phyloP scores from a whole-genome alignment of 2,113 vertebrate species.

The Collichthys lucidus region DNA sequence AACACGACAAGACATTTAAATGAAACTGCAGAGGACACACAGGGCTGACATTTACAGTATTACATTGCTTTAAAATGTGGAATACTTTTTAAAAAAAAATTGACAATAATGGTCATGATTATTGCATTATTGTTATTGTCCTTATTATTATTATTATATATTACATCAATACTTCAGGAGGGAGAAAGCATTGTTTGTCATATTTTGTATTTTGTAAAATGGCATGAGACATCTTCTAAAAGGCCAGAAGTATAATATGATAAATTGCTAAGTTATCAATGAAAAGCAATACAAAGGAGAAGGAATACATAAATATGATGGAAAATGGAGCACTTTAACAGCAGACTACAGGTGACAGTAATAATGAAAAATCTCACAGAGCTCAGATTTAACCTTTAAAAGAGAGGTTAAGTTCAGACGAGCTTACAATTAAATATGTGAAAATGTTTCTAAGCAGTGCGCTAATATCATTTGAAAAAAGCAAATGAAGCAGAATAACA shows the following conservation, averaged over 20 bases:
- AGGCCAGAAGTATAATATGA: not conserved
- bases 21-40: not conserved
- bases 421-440: not conserved
- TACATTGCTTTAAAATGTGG: not conserved
- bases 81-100: too few relatives aligned
- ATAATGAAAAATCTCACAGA: slow-evolving; percentile 1
- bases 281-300: not conserved
- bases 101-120: not conserved
- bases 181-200: not conserved
- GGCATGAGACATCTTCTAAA: not conserved
- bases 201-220: not conserved
- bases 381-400: slow-evolving; percentile 46
- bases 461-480: slow-evolving; percentile 44
- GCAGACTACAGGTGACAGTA: not conserved
- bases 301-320: not conserved
- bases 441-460: slow-evolving; percentile 32
- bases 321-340: not conserved
- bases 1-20: not conserved
- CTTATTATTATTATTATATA: not conserved
- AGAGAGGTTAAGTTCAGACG: slow-evolving; percentile 20
- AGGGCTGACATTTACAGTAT: not conserved
- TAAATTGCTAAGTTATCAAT: not conserved
- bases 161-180: not conserved
- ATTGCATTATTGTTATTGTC: not conserved
- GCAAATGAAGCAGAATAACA: slow-evolving; percentile 62